Evolutionary conservation across 2,888 invertebrate species (phyloP), one percentile per base, ranked within the genome.

Genomic region (Synanthedon tipuliformis): DNA sequence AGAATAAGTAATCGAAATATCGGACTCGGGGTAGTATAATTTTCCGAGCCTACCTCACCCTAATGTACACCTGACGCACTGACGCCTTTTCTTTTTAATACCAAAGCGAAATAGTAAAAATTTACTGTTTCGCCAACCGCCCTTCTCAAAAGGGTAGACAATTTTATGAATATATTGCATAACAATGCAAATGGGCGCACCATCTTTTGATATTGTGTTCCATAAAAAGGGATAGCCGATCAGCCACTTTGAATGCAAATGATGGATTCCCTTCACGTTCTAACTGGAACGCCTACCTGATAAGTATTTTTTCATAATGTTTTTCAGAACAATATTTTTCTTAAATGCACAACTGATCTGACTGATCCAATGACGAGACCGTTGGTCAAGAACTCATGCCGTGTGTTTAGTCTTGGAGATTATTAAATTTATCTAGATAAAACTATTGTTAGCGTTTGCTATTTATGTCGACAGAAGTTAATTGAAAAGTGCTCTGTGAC

Each of bases 191-290:
- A 68, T 65, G 57, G 53, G 60, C 56, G 57, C 53, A 59, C 66
- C 59, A 62, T 63, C 64, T 52, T 64, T 65, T 63, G 57, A 62
- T 66, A 68, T 66, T 63, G 63, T 49, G 49, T 49, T 49, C 65
- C 58, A 59, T 62, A 63, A 63, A 64, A 56, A 56, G 54, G 57
- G 62, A 60, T 61, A 63, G 63, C 53, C 58, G 60, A 65, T 69
- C 61, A 61, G 55, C 54, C 60, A 61, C 60, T 69, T 69, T 61
- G 61, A 62, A 69, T 69, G 64, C 64, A 68, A 66, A 68, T 66
- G 59, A 57, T 52, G 50, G 53, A 53, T 51, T 52, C 45, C 15
- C 15, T 45, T 15, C 45, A 7, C 13, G n/a, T 15, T 45, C 13
- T 45, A 45, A 45, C 45, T 45, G 45, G 15, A 45, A 45, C 45